Conservation (phyloP, 2,113 vertebrate species). For the Sylvilagus bachmani region DNA sequence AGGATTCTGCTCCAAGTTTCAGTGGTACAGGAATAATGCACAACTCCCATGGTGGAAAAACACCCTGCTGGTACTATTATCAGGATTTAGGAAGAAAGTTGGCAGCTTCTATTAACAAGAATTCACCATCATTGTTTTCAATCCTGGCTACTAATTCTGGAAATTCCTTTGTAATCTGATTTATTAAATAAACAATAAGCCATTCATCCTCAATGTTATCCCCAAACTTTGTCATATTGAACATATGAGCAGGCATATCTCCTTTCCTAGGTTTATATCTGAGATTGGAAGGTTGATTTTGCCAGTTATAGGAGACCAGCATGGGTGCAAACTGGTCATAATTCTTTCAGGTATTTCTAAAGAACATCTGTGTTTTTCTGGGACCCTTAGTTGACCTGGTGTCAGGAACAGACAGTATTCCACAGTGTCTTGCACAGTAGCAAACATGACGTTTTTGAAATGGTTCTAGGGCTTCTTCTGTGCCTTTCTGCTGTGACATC, state of each 20-base stretch:
- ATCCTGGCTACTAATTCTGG: constrained; percentile 93
- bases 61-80: constrained; percentile 95
- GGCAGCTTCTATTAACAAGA: constrained; percentile 97
- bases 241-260: constrained; percentile 92
- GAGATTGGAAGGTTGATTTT: too few relatives aligned
- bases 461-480: too few relatives aligned
- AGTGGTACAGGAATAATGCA: constrained; percentile 92
- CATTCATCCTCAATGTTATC: constrained; percentile 99
- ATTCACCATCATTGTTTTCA: constrained; percentile 96
- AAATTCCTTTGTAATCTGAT: constrained; percentile 93
- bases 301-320: too few relatives aligned
- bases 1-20: constrained; percentile 81
- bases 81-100: constrained; percentile 96
- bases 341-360: too few relatives aligned
- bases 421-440: too few relatives aligned
- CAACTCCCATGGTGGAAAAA: constrained; percentile 94
- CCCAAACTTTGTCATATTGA: constrained; percentile 93
- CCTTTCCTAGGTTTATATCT: constrained; percentile 80
- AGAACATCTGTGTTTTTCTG: too few relatives aligned
- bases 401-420: too few relatives aligned
- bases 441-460: too few relatives aligned
- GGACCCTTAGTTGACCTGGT: too few relatives aligned
- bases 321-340: too few relatives aligned
- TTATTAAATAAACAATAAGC: constrained; percentile 97
- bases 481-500: too few relatives aligned